These are phyloP conservation scores for Tachysurus fulvidraco DNA, from an alignment of 2,113 vertebrate genomes.

Conservation along the genomic window DNA sequence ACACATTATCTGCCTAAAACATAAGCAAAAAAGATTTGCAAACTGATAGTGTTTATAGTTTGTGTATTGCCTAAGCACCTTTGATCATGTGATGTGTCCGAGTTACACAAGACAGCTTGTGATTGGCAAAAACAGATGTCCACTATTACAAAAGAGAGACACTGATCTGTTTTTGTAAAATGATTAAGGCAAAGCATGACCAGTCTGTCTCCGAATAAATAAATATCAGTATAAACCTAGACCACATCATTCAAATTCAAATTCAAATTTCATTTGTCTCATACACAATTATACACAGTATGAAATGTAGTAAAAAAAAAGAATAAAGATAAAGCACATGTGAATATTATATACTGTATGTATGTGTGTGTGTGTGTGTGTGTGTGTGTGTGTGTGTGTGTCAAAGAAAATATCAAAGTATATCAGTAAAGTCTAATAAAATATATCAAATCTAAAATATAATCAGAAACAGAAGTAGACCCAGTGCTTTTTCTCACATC, in stretches of 20 bases:
- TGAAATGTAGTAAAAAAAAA: too few relatives aligned
- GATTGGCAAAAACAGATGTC: slow-evolving; percentile 42
- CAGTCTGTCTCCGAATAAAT: neutral
- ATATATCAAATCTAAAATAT: too few relatives aligned
- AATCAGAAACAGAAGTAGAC: too few relatives aligned
- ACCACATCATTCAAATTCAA: neutral
- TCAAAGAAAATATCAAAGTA: too few relatives aligned
- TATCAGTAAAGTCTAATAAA: too few relatives aligned
- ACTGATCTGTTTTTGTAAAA: slow-evolving; percentile 15
- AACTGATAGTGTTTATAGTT: slow-evolving; percentile 35
- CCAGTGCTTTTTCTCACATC: too few relatives aligned
- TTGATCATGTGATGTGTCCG: slow-evolving; percentile 39
- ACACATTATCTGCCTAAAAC: slow-evolving; percentile 11
- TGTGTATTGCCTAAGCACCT: slow-evolving; percentile 41
- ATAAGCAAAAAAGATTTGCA: slow-evolving; percentile 11
- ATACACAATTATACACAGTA: too few relatives aligned
- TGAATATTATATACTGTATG: too few relatives aligned
- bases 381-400: too few relatives aligned
- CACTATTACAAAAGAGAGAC: slow-evolving; percentile 25
- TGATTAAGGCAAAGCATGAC: neutral
- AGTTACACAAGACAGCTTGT: slow-evolving; percentile 47
- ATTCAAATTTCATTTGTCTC: too few relatives aligned
- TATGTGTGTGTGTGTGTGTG: too few relatives aligned
- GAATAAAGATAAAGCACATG: too few relatives aligned
- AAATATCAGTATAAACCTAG: neutral